A percentile compares a stretch with the other conserved stretches of the same genome.
These are phyloP conservation scores for Lanistes nyassanus DNA, from an alignment of 1,140 invertebrate genomes.

Conservation along the genomic window DNA sequence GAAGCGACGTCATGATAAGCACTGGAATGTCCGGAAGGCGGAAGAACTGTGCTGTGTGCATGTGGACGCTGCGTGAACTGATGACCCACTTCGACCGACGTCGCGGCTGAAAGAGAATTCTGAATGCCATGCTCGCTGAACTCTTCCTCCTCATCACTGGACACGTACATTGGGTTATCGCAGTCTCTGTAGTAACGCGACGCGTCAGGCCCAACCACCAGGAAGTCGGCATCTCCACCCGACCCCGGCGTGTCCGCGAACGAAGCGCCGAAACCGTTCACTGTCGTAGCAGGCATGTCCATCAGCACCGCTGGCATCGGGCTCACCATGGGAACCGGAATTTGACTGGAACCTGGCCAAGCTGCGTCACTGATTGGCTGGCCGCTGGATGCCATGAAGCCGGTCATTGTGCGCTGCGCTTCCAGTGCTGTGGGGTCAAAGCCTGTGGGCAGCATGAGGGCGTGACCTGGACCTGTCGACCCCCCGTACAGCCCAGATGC, in stretches of 20 bases:
- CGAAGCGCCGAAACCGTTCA: background rate
- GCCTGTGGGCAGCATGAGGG: background rate
- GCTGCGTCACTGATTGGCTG: background rate
- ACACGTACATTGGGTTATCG: slow-evolving; percentile 29
- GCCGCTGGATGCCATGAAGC: background rate
- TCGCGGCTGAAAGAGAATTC: too few relatives aligned
- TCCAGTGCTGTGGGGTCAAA: slow-evolving; percentile 2
- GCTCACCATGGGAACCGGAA: background rate
- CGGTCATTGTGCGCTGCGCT: background rate
- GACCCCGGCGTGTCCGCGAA: background rate
- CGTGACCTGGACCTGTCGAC: background rate
- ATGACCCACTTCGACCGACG: background rate
- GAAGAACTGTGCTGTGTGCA: background rate
- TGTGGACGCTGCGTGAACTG: background rate
- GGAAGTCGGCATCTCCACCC: background rate
- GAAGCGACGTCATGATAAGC: slow-evolving; percentile 19
- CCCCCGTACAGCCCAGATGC: background rate
- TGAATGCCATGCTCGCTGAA: background rate
- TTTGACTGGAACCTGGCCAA: too few relatives aligned
- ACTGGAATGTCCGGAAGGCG: background rate
- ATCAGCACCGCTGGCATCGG: background rate
- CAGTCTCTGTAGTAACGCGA: background rate
- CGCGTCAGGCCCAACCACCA: background rate
- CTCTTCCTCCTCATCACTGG: slow-evolving; percentile 30
- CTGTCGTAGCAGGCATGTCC: background rate